These are phyloP conservation scores for Sphenodon punctatus DNA, from an alignment of 2,797 vertebrate species.

Conservation along the genomic window DNA sequence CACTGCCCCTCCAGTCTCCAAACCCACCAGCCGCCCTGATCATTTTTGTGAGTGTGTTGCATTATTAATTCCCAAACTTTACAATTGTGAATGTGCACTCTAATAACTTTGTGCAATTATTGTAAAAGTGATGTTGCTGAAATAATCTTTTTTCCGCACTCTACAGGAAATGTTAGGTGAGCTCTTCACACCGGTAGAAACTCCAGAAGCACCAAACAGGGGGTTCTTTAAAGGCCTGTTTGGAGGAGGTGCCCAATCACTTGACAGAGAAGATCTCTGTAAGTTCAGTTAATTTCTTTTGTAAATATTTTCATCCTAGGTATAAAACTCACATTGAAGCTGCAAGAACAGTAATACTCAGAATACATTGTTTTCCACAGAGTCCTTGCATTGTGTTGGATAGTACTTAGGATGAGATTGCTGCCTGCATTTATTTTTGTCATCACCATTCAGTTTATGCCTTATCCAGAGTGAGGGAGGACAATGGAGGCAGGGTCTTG, in stretches of 20 bases:
- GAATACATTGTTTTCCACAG: no score
- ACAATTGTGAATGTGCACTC: not conserved
- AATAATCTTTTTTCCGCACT: constrained; percentile 27
- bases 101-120: not conserved
- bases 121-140: not conserved
- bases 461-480: no score
- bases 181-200: constrained; percentile 97
- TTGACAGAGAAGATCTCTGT: constrained; percentile 98
- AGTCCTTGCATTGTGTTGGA: no score
- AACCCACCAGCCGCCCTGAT: not conserved
- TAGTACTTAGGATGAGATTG: no score
- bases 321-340: no score
- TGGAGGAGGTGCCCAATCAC: constrained; percentile 94
- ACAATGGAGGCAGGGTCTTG: no score
- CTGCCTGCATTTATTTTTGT: no score
- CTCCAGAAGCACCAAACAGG: constrained; percentile 96
- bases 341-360: no score
- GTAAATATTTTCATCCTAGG: constrained; percentile 3
- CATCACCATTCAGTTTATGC: no score
- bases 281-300: constrained; percentile 59
- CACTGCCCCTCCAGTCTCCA: no score
- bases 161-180: constrained; percentile 97
- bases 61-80: not conserved
- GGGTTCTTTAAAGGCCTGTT: constrained; percentile 99
- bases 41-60: not conserved